A percentile compares a stretch with the other conserved stretches of the same genome.
Conservation (phyloP, 2,888 invertebrate genomes). For the Trachelus iudaicus region DNA sequence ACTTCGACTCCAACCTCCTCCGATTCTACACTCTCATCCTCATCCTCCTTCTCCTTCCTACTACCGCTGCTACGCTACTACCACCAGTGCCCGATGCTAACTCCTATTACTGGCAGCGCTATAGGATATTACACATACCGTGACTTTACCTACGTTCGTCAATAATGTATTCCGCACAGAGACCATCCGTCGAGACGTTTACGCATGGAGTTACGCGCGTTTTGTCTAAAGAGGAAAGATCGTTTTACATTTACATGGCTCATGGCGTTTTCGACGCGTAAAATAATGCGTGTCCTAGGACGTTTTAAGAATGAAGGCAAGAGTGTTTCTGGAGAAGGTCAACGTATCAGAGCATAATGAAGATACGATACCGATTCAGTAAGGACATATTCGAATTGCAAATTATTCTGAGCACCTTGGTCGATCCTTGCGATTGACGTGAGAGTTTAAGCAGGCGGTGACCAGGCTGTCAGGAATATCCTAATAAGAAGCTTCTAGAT, state of each 20-base stretch:
- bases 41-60: neutral
- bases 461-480: neutral
- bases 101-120: neutral
- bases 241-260: neutral
- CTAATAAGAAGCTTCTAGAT: neutral
- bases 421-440: neutral
- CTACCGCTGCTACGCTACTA: neutral
- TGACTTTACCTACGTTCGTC: slow-evolving; percentile 26
- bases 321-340: slow-evolving; percentile 47
- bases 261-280: slow-evolving; percentile 10
- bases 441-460: neutral
- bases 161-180: slow-evolving; percentile 47
- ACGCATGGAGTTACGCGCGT: slow-evolving; percentile 5
- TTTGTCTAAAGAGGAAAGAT: neutral
- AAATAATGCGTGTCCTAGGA: slow-evolving; percentile 42
- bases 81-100: neutral
- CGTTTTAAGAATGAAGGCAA: slow-evolving; percentile 44
- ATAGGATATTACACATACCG: neutral
- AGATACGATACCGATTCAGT: slow-evolving; percentile 5
- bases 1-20: slow-evolving; percentile 9
- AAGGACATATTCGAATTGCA: neutral
- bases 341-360: slow-evolving; percentile 38
- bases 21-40: neutral
- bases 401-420: neutral
- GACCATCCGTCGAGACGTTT: slow-evolving; percentile 28